Conservation (phyloP, 64 coral and sea anemone genomes). For the Dendronephthya gigantea region DNA sequence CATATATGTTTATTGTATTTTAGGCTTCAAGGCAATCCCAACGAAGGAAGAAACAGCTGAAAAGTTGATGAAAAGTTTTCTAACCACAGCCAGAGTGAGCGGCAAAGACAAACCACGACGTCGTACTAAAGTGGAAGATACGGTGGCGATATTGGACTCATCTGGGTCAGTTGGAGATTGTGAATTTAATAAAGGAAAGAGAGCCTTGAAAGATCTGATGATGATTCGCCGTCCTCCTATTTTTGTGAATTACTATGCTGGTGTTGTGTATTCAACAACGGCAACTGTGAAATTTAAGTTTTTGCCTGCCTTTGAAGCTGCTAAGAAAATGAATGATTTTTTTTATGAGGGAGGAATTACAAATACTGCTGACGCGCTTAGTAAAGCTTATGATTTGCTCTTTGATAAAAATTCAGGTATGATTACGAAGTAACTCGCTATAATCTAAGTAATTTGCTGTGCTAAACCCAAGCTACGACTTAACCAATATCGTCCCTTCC, state of each 20-base stretch:
- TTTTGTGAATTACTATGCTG: background rate
- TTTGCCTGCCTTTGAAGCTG: background rate
- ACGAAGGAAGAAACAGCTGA: background rate
- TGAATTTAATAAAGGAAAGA: background rate
- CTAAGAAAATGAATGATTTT: background rate
- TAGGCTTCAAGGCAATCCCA: background rate
- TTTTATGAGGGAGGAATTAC: background rate
- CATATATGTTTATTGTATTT: background rate
- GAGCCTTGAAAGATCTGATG: background rate
- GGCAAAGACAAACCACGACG: background rate
- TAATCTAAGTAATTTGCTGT: no score
- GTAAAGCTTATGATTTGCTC: background rate
- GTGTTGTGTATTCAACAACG: background rate
- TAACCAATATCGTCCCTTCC: no score
- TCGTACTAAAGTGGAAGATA: background rate
- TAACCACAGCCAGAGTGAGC: background rate
- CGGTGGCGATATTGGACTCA: background rate
- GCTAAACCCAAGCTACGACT: no score
- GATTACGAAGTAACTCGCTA: no score
- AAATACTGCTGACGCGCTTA: background rate
- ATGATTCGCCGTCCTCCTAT: background rate
- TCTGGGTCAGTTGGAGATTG: background rate
- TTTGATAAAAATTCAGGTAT: background rate
- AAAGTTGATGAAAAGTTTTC: background rate
- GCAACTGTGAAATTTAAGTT: background rate